Conservation (phyloP, 2,888 invertebrate genomes). For the Labia minor region DNA sequence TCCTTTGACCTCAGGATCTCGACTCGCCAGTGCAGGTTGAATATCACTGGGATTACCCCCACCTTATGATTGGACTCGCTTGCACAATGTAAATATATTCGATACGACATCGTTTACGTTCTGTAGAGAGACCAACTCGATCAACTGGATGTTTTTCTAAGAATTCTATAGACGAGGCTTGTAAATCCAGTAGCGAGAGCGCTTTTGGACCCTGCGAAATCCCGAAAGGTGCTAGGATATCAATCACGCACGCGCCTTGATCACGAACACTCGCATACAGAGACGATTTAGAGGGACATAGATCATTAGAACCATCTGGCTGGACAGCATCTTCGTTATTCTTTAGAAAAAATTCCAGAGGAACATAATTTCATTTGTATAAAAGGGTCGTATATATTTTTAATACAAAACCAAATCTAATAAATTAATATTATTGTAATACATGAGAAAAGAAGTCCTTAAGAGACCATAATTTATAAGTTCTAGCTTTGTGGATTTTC, state of each 20-base stretch:
- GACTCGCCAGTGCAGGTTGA: constrained; percentile 6
- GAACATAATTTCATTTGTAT: no score
- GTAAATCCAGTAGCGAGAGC: constrained; percentile 1
- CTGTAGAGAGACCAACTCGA: not conserved
- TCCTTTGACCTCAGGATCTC: not conserved
- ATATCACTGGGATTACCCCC: not conserved
- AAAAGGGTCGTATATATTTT: no score
- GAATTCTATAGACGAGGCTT: no score
- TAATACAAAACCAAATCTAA: no score
- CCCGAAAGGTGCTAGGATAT: constrained; percentile 4
- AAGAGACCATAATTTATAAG: no score
- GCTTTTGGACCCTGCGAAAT: not conserved
- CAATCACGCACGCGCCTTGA: constrained; percentile 1
- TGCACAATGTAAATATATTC: not conserved
- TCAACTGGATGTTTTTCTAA: no score
- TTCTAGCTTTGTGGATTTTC: no score
- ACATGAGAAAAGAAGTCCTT: no score
- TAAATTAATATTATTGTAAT: no score
- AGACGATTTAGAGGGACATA: not conserved
- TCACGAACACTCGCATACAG: not conserved
- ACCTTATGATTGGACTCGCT: not conserved
- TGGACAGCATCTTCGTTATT: not conserved
- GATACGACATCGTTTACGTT: not conserved
- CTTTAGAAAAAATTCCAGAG: not conserved
- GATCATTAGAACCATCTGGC: not conserved